Conservation (phyloP, 2,888 invertebrate species). For the Trileptium ribeirensis region DNA sequence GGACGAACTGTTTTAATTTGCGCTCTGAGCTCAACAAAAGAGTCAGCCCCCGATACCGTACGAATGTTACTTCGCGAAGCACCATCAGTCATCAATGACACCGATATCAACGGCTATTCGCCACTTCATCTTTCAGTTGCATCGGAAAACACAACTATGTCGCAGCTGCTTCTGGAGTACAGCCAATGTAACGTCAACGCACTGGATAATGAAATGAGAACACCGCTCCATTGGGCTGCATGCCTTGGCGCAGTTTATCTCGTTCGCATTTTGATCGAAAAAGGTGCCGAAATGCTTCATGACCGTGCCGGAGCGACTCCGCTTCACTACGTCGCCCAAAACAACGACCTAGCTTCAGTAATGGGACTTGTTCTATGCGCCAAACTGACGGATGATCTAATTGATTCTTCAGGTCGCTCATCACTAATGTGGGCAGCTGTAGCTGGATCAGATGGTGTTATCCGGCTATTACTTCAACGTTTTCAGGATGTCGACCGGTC, state of each 20-base stretch:
- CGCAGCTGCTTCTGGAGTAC: not conserved
- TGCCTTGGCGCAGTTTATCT: not conserved
- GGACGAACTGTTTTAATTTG: constrained; percentile 12
- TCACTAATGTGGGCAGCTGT: constrained; percentile 21
- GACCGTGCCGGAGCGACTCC: constrained; percentile 6
- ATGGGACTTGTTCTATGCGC: not conserved
- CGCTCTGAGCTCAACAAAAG: not conserved
- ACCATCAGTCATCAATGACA: not conserved
- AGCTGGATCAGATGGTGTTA: not conserved
- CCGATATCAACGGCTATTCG: constrained; percentile 10
- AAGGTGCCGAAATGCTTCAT: not conserved
- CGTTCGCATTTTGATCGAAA: constrained; percentile 1
- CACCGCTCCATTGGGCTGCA: constrained; percentile 23
- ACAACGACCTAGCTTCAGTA: not conserved
- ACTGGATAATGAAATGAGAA: constrained; percentile 9
- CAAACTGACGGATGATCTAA: not conserved
- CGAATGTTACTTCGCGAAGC: constrained; percentile 5
- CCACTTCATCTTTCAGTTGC: not conserved
- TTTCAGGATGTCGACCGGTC: not conserved
- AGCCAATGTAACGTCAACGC: not conserved
- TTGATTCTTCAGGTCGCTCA: constrained; percentile 4
- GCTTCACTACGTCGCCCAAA: constrained; percentile 21
- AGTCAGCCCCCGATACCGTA: not conserved
- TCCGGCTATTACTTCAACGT: not conserved
- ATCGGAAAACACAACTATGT: not conserved